Conservation (phyloP, 1,140 invertebrate genomes). For the Leptonema lineaticorne region DNA sequence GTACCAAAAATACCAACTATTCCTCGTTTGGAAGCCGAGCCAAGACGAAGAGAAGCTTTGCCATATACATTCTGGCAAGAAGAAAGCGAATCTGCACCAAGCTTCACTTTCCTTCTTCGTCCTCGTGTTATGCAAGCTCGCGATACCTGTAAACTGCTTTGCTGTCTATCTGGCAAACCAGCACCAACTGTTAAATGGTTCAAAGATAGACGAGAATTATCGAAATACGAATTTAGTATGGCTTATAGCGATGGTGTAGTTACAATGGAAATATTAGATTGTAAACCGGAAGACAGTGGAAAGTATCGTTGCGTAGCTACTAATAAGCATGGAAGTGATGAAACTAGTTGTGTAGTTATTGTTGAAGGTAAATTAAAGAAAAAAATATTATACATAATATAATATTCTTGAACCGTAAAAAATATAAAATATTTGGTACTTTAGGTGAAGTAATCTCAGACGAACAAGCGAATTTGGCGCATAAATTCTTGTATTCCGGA, state of each 20-base stretch:
- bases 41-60: conserved; percentile 77
- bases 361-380: conserved; percentile 78
- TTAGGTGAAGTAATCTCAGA: conserved; percentile 71
- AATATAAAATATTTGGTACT: neutral
- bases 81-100: conserved; percentile 84
- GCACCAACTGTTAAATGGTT: conserved; percentile 78
- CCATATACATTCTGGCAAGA: conserved; percentile 87
- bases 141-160: conserved; percentile 94
- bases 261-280: conserved; percentile 94
- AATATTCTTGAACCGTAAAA: neutral
- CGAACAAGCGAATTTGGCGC: conserved; percentile 77
- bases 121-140: conserved; percentile 96
- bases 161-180: conserved; percentile 93
- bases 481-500: conserved; percentile 85
- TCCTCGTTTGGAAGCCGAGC: conserved; percentile 70
- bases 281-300: conserved; percentile 91
- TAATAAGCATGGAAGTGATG: conserved; percentile 89
- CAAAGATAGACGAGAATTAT: conserved; percentile 89
- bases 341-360: conserved; percentile 93
- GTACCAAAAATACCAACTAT: conserved; percentile 78
- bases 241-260: conserved; percentile 90
- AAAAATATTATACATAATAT: neutral
- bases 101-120: conserved; percentile 95
- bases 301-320: conserved; percentile 92
- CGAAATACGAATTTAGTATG: conserved; percentile 88